Conservation (phyloP, 1,140 invertebrate species). For the Chironomus tepperi region DNA sequence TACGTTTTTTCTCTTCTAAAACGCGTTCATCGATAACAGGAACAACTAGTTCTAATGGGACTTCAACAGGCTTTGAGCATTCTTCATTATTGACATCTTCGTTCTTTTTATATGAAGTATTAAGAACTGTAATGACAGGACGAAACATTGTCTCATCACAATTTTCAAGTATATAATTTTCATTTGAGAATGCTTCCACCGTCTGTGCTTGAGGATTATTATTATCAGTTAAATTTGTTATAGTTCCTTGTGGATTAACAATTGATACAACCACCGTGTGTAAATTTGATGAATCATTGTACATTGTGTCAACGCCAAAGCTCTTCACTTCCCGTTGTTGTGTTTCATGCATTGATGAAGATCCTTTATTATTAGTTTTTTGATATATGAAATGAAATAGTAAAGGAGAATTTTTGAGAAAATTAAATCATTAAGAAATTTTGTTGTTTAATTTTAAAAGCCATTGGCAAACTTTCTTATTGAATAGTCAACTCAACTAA, state of each 20-base stretch:
- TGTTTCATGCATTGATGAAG: background rate
- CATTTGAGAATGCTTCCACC: slow-evolving; percentile 37
- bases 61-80: slow-evolving; percentile 31
- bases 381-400: too few species aligned
- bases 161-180: slow-evolving; percentile 48
- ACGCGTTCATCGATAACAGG: slow-evolving; percentile 34
- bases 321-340: background rate
- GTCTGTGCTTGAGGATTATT: slow-evolving; percentile 41
- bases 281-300: slow-evolving; percentile 39
- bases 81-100: slow-evolving; percentile 26
- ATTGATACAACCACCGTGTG: slow-evolving; percentile 39
- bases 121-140: slow-evolving; percentile 45
- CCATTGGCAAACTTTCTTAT: background rate
- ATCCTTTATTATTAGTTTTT: too few species aligned
- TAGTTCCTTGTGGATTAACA: slow-evolving; percentile 62
- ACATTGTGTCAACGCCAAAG: background rate
- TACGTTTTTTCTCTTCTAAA: slow-evolving; percentile 40
- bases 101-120: slow-evolving; percentile 28
- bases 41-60: slow-evolving; percentile 36
- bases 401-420: too few species aligned
- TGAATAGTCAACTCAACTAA: too few species aligned
- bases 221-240: slow-evolving; percentile 46
- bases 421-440: too few species aligned
- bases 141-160: slow-evolving; percentile 53
- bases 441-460: background rate